phyloP scores from a whole-genome alignment of 2,888 invertebrate genomes.

The Plebejus anna region DNA sequence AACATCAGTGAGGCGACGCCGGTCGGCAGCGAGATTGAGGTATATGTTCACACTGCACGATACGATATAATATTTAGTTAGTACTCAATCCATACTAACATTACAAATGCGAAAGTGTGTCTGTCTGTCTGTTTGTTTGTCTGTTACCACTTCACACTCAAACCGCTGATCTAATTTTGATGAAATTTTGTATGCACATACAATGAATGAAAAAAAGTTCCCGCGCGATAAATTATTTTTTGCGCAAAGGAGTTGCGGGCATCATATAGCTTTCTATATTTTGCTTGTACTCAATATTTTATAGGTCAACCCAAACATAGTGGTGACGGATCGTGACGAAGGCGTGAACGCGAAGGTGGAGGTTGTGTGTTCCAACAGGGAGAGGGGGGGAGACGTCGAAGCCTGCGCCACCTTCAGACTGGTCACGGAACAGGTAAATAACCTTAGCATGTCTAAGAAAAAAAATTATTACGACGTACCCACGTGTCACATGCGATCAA shows the following conservation, averaged over 20 bases:
- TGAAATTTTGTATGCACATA: no score
- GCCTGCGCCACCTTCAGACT: constrained; percentile 86
- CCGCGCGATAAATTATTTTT: no score
- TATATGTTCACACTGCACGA: constrained; percentile 37
- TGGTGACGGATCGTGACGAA: constrained; percentile 85
- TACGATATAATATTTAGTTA: not conserved
- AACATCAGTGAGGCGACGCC: constrained; percentile 84
- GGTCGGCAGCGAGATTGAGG: constrained; percentile 82
- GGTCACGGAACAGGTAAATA: constrained; percentile 79
- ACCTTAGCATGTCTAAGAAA: not conserved
- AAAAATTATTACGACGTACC: not conserved
- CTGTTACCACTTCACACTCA: no score
- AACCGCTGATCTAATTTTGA: no score
- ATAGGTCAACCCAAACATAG: constrained; percentile 78
- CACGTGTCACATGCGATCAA: not conserved
- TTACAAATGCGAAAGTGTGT: no score
- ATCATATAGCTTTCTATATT: not conserved
- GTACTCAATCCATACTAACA: no score
- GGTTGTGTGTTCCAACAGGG: constrained; percentile 81
- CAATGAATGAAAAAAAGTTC: no score
- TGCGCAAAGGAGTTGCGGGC: no score
- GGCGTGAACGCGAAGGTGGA: constrained; percentile 85
- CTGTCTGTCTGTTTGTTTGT: no score
- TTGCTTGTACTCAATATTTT: constrained; percentile 30
- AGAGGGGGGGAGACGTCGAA: constrained; percentile 80